Percentiles rank a stretch among this genome's conserved stretches.
phyloP scores from a whole-genome alignment of 2,113 vertebrate species.

The Rallus limicola region DNA sequence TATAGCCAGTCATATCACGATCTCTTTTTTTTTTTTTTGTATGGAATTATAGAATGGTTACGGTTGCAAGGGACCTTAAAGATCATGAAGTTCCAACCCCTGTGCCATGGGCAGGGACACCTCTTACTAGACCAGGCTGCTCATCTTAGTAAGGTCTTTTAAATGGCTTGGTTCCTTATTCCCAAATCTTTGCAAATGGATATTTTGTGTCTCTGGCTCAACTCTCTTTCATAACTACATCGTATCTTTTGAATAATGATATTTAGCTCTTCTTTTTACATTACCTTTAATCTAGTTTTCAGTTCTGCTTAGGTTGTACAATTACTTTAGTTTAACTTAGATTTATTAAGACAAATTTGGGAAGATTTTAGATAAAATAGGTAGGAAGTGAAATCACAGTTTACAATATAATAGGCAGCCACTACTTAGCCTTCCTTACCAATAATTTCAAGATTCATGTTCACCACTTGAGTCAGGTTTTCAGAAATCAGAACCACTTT shows the following conservation, averaged over 20 bases:
- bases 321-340: neutral
- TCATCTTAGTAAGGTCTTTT: neutral
- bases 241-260: neutral
- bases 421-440: neutral
- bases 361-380: neutral
- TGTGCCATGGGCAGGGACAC: too few species aligned
- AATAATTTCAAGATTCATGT: conserved; percentile 33
- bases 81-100: too few species aligned
- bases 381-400: neutral
- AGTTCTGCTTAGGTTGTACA: neutral
- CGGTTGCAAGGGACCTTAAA: too few species aligned
- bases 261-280: neutral
- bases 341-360: neutral
- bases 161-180: neutral
- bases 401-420: neutral
- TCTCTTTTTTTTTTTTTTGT: neutral
- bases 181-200: neutral
- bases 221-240: neutral
- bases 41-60: too few species aligned
- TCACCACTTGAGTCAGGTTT: neutral
- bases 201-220: neutral
- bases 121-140: too few species aligned
- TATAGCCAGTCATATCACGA: neutral
- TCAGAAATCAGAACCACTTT: conserved; percentile 18
- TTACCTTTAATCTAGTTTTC: neutral